Evolutionary conservation across 2,797 vertebrate species (phyloP).

Genomic region (Mus caroli): DNA sequence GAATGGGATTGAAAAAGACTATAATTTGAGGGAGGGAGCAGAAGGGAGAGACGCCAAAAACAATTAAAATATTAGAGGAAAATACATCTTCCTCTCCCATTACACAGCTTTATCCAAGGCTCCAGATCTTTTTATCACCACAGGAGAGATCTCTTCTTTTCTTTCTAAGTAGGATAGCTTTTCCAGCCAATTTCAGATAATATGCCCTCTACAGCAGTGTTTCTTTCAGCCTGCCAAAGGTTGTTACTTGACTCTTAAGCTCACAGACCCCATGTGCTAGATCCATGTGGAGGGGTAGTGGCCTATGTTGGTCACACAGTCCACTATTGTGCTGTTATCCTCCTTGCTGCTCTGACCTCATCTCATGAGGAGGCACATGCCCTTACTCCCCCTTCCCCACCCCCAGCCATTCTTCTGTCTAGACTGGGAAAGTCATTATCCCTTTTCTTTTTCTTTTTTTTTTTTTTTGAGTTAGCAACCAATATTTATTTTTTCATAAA

Average conservation of each 20-base stretch:
- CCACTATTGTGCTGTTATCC: not conserved
- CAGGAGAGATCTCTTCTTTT: not conserved
- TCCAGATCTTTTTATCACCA: not conserved
- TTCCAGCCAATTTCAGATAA: conserved; percentile 41
- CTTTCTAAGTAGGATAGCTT: not conserved
- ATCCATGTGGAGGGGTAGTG: not conserved
- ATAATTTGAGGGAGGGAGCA: not conserved
- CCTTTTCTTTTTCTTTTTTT: too few species aligned
- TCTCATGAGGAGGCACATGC: not conserved
- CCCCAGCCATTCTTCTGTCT: not conserved
- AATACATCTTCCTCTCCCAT: too few species aligned
- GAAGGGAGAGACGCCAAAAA: not conserved
- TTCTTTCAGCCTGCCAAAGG: conserved; percentile 27
- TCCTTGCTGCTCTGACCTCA: not conserved
- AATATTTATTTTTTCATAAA: too few species aligned
- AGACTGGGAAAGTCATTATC: not conserved
- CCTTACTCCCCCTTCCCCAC: not conserved
- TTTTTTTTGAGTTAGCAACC: too few species aligned
- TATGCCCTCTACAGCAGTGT: not conserved
- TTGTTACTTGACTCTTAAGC: conserved; percentile 55
- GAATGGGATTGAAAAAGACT: not conserved
- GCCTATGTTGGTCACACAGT: not conserved
- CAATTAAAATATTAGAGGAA: not conserved
- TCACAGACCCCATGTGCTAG: not conserved
- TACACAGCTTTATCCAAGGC: not conserved